Evolutionary conservation across 2,888 invertebrate species (phyloP).

Genomic region (Conomelus anceps): DNA sequence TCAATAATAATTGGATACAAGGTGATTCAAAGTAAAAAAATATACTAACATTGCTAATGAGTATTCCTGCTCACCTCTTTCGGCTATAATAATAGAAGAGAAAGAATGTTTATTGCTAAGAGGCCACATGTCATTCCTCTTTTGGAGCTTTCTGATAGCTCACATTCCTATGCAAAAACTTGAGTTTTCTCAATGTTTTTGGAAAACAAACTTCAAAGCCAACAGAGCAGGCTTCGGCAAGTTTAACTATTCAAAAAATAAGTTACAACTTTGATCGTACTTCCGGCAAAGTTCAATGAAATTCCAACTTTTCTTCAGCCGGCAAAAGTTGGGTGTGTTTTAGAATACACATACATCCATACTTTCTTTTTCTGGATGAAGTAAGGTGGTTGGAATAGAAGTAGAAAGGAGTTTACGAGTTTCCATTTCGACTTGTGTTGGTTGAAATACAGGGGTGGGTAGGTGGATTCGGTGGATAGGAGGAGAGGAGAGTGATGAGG

Average conservation of each 20-base stretch:
- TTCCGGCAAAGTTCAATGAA: background rate
- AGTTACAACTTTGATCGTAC: background rate
- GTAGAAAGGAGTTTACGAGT: background rate
- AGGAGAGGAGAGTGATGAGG: background rate
- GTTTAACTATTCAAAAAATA: background rate
- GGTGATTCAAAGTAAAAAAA: too few relatives aligned
- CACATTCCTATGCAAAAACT: background rate
- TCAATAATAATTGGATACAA: too few relatives aligned
- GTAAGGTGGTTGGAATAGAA: background rate
- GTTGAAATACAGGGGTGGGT: background rate
- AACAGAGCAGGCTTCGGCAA: too few relatives aligned
- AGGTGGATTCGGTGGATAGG: background rate
- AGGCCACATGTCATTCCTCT: background rate
- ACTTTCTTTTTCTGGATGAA: background rate
- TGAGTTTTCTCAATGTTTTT: background rate
- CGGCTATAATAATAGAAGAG: too few relatives aligned
- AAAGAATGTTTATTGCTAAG: too few relatives aligned
- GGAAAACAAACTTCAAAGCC: too few relatives aligned
- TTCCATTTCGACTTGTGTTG: background rate
- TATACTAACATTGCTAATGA: too few relatives aligned
- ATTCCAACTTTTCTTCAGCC: background rate
- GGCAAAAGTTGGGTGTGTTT: background rate
- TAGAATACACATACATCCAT: background rate
- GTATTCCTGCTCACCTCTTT: too few relatives aligned
- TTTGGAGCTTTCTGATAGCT: background rate